Evolutionary conservation across 2,888 invertebrate genomes (phyloP).

Genomic region (Heliconius aoede): DNA sequence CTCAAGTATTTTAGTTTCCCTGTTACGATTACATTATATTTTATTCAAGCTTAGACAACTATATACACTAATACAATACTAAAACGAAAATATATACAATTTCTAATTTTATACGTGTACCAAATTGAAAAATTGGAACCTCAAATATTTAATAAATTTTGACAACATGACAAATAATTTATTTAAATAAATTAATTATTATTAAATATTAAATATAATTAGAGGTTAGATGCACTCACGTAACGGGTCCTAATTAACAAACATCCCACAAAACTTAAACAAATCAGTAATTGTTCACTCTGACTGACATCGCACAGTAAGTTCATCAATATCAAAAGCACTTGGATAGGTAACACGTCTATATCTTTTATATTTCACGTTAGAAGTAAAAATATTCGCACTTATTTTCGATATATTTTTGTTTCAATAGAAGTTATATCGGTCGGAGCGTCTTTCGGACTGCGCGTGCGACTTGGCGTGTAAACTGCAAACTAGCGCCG

Average conservation of each 20-base stretch:
- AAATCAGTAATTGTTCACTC: slow-evolving; percentile 32
- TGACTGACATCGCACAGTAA: slow-evolving; percentile 29
- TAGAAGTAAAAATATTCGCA: slow-evolving; percentile 54
- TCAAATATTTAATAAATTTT: too few species aligned
- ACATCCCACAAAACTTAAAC: not conserved
- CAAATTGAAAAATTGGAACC: too few species aligned
- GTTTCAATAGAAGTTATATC: slow-evolving; percentile 76
- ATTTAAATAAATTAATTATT: too few species aligned
- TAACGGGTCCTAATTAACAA: slow-evolving; percentile 25
- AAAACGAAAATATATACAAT: not conserved
- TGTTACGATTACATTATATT: not conserved
- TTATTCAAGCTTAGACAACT: not conserved
- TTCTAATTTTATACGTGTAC: too few species aligned
- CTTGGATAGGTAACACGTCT: not conserved
- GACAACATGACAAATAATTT: too few species aligned
- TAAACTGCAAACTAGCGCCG: slow-evolving; percentile 60
- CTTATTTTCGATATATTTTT: slow-evolving; percentile 67
- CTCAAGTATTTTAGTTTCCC: not conserved
- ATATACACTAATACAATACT: not conserved
- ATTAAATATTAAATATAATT: not conserved
- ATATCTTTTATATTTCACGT: slow-evolving; percentile 37
- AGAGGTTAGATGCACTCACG: slow-evolving; percentile 29
- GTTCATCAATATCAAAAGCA: slow-evolving; percentile 6
- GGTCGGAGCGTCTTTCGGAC: slow-evolving; percentile 68
- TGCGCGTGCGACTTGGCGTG: slow-evolving; percentile 71